Base-by-base conservation (phyloP, 2,888 invertebrate genomes). In the Ormia ochracea region DNA sequence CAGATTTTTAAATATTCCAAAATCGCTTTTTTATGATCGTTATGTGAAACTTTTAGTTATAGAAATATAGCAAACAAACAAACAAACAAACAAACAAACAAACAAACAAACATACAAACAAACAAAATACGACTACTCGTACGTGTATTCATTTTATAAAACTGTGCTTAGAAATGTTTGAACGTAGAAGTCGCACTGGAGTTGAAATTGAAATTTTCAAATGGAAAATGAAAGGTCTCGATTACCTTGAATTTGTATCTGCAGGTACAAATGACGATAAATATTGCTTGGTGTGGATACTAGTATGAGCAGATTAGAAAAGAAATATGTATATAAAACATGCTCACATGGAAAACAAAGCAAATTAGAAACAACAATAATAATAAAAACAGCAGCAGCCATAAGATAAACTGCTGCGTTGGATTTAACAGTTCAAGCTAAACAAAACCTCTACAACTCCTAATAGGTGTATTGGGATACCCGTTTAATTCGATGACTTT, bases 171-270 rank as follows among this genome's bases (percentile, higher is more conserved):
- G n/a, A n/a, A 59, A 41, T 66, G 10, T 63, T 52, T 54, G 28
- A 26, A 14, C 43, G 33, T 50, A 41, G 31, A 70, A 26, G 31
- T 59, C 52, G 52, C 52, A 66, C 59, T 65, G 38, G 50, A 65
- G 38, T 54, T 45, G 38, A 59, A 65, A 48, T 54, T 45, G 17
- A 61, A 61, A 63, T 54, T 80, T 77, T 81, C 72, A 79, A 82
- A 82, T 78, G 76, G 68, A 83, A 83, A 83, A 81, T 83, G 83
- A 83, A 83, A 83, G 83, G 83, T 82, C 83, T 83, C 77, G 83
- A 78, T 83, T 82, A 66, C 83, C 83, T 83, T 83, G 83, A 83
- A 83, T 77, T 61, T 43, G 76, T 73, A 73, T 76, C 76, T 80
- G 80, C 79, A 79, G 79, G 76, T 66, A 74, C 52, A 43, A 70